Conservation (phyloP, 37 sponge, comb jelly and placozoan species). For the Halichondria panicea region DNA sequence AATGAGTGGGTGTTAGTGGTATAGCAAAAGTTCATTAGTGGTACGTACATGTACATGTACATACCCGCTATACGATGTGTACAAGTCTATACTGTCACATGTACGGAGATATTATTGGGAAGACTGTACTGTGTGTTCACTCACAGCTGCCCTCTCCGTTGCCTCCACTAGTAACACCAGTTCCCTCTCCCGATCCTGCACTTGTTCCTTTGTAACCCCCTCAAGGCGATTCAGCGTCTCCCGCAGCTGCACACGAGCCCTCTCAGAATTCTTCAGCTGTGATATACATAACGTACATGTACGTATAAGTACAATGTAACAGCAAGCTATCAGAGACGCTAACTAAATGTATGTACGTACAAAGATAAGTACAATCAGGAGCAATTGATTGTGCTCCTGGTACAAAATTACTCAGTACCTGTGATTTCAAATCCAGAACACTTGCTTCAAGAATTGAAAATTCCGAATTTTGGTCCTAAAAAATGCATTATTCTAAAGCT, state of each 20-base stretch:
- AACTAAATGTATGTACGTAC: neutral
- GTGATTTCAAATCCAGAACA: constrained; percentile 20
- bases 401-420: too few species aligned
- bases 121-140: too few species aligned
- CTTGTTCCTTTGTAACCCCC: neutral
- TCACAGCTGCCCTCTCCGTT: constrained; percentile 16
- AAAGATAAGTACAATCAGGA: neutral
- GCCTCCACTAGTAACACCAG: neutral
- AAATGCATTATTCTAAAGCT: neutral
- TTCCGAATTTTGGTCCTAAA: constrained; percentile 32
- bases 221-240: constrained; percentile 5
- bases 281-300: neutral
- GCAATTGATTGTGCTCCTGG: too few species aligned
- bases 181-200: constrained; percentile 23
- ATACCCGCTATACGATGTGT: too few species aligned
- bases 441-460: constrained; percentile 12
- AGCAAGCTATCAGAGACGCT: neutral
- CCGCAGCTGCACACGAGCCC: neutral
- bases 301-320: neutral
- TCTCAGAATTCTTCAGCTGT: constrained; percentile 14
- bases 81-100: too few species aligned
- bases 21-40: too few species aligned
- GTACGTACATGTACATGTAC: too few species aligned
- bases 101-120: too few species aligned
- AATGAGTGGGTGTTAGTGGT: too few species aligned